Percentiles rank a stretch among this genome's conserved stretches.
Evolutionary conservation across 2,797 vertebrate genomes (phyloP).

Genomic region (Sebastes itinus): DNA sequence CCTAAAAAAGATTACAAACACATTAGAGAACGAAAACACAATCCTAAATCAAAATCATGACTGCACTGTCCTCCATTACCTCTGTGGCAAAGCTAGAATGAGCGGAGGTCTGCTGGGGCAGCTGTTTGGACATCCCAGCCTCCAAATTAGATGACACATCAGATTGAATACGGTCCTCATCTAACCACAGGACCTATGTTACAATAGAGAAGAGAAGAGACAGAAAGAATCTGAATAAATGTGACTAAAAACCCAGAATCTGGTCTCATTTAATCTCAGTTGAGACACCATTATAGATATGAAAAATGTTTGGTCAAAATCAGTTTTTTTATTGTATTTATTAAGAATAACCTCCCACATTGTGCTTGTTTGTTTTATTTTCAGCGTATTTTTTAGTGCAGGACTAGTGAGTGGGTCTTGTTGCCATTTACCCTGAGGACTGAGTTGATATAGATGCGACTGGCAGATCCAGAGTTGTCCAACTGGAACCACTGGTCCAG

Average conservation of each 20-base stretch:
- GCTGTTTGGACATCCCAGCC: slow-evolving; percentile 71
- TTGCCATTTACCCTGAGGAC: slow-evolving; percentile 86
- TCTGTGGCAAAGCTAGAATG: slow-evolving; percentile 89
- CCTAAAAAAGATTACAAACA: slow-evolving; percentile 70
- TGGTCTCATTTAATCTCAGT: neutral
- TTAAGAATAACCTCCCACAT: neutral
- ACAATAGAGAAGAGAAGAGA: neutral
- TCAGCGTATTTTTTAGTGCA: neutral
- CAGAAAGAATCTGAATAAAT: neutral
- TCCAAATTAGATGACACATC: slow-evolving; percentile 63
- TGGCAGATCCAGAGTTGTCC: slow-evolving; percentile 84
- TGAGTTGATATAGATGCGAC: slow-evolving; percentile 89
- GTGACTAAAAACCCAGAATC: neutral
- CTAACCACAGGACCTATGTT: slow-evolving; percentile 86
- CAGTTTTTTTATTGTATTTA: neutral
- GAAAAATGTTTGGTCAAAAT: neutral
- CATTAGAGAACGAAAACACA: neutral
- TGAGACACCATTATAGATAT: neutral
- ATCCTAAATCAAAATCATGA: neutral
- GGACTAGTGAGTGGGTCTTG: neutral
- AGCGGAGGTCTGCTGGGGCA: slow-evolving; percentile 80
- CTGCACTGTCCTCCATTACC: slow-evolving; percentile 66
- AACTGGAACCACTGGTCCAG: slow-evolving; percentile 93
- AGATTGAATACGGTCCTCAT: slow-evolving; percentile 76
- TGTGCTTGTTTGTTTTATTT: neutral